phyloP scores from a whole-genome alignment of 2,888 invertebrate genomes.

The Caenorhabditis sp. region DNA sequence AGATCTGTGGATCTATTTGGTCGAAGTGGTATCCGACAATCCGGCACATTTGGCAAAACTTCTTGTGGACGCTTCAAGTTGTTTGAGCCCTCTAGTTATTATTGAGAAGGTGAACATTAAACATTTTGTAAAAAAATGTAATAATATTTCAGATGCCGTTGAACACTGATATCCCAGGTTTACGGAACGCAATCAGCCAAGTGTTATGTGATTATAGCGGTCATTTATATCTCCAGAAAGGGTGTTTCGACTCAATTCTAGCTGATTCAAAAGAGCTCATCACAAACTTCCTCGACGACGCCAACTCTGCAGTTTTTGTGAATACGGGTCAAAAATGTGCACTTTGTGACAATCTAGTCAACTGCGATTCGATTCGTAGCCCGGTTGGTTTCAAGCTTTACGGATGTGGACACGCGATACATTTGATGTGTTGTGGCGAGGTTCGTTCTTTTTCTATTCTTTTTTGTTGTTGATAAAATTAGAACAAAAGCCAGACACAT shows the following conservation, averaged over 20 bases:
- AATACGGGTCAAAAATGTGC: neutral
- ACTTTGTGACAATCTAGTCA: neutral
- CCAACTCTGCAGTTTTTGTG: neutral
- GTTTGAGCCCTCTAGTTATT: constrained; percentile 54
- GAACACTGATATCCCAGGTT: constrained; percentile 84
- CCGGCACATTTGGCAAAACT: constrained; percentile 59
- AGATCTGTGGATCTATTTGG: constrained; percentile 64
- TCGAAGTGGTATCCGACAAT: constrained; percentile 53
- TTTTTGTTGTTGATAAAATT: neutral
- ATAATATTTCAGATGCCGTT: constrained; percentile 78
- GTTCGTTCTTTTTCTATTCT: constrained; percentile 12
- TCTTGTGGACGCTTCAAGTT: constrained; percentile 53
- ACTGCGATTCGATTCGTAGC: constrained; percentile 12
- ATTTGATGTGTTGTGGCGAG: constrained; percentile 42
- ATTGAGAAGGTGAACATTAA: constrained; percentile 52
- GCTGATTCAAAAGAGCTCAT: constrained; percentile 20
- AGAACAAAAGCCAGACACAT: too few species aligned
- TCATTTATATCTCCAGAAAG: constrained; percentile 71
- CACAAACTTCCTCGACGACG: neutral
- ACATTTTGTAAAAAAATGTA: neutral
- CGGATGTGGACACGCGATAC: constrained; percentile 57
- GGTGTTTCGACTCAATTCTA: constrained; percentile 33
- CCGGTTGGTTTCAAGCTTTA: constrained; percentile 39
- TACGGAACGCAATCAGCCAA: constrained; percentile 53
- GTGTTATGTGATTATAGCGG: constrained; percentile 84